phyloP scores from a whole-genome alignment of 2,797 vertebrate genomes.

The Halcyon chelicuti region DNA sequence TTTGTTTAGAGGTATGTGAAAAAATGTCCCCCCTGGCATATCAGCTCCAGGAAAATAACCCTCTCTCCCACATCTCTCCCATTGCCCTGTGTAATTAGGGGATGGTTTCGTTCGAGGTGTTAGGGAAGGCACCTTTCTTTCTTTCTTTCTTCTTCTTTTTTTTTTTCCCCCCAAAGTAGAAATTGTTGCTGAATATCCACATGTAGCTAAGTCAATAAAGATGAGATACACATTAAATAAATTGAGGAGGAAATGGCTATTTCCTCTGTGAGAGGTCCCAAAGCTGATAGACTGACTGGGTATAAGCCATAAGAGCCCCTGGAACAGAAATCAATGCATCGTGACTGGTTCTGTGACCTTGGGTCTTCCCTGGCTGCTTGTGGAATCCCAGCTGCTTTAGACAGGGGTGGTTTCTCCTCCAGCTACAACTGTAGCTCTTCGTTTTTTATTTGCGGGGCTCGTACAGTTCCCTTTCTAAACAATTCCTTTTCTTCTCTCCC shows the following conservation, averaged over 20 bases:
- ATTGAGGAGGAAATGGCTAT: no score
- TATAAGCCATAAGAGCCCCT: no score
- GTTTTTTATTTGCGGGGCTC: background rate
- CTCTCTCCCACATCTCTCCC: background rate
- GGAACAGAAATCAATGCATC: no score
- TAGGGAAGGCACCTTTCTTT: background rate
- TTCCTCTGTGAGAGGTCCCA: no score
- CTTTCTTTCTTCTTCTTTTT: background rate
- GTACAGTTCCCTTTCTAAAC: background rate
- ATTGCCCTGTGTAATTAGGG: fast-evolving
- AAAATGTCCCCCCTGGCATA: background rate
- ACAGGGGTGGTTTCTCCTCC: background rate
- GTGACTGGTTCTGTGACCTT: no score
- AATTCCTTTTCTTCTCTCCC: background rate
- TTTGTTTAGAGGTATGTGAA: background rate
- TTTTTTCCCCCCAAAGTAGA: background rate
- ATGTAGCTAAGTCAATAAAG: no score
- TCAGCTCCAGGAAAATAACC: background rate
- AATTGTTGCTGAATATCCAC: no score
- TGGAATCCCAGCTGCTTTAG: no score
- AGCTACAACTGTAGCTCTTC: background rate
- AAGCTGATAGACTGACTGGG: no score
- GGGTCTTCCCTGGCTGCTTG: no score
- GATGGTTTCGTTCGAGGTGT: background rate
- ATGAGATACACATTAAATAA: no score